Evolutionary conservation across 92 coral and sea anemone genomes (phyloP).

Genomic region (Zoanthus sansibaricus): DNA sequence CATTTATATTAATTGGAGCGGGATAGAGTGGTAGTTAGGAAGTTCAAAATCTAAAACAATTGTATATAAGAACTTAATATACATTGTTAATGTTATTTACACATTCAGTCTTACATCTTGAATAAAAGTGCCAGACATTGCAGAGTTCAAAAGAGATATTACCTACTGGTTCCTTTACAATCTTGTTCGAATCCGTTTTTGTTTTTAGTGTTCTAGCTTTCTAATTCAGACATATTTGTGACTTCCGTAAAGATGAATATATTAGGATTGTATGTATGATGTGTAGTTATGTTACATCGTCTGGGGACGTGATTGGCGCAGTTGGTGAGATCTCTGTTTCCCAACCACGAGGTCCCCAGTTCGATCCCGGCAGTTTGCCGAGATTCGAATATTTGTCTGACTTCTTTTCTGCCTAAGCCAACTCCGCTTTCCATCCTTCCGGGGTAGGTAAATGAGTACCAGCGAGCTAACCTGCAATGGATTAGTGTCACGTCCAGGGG

Average conservation of each 20-base stretch:
- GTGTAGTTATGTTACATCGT: too few species aligned
- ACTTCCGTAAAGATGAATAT: constrained; percentile 10
- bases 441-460: too few species aligned
- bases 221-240: constrained; percentile 42
- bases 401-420: too few species aligned
- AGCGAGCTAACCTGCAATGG: too few species aligned
- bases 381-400: too few species aligned
- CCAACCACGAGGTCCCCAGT: too few species aligned
- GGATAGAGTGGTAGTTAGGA: neutral
- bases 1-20: neutral
- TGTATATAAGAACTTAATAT: neutral
- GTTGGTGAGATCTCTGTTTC: too few species aligned
- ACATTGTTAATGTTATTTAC: neutral
- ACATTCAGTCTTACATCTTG: neutral
- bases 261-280: too few species aligned
- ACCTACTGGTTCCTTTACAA: neutral
- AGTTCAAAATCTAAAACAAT: constrained; percentile 7
- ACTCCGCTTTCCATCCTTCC: too few species aligned
- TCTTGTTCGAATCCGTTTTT: neutral
- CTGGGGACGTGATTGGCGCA: too few species aligned
- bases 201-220: constrained; percentile 40
- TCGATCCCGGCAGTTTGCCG: too few species aligned
- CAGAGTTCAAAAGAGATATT: neutral
- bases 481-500: too few species aligned
- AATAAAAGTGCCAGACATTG: neutral